These are phyloP conservation scores for Xiphorhynchus elegans DNA, from an alignment of 2,113 vertebrate genomes.

Conservation along the genomic window DNA sequence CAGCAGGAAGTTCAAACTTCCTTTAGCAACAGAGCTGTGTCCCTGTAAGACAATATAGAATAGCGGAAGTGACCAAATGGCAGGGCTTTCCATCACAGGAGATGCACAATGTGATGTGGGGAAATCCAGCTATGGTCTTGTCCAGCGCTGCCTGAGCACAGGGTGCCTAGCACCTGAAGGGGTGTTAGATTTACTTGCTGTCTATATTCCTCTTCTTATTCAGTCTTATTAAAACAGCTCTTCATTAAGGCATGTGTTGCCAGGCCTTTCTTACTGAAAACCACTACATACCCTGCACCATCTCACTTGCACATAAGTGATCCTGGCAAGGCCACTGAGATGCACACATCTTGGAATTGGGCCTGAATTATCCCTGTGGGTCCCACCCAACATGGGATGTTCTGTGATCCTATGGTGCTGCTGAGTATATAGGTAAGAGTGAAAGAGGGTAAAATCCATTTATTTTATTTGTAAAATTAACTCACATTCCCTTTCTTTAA, in stretches of 20 bases:
- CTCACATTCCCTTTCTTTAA: not conserved
- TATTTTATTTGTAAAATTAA: not conserved
- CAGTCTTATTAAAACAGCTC: not conserved
- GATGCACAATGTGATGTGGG: fast-evolving
- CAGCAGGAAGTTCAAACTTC: not conserved
- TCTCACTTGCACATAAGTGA: not conserved
- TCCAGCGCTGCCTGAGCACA: fast-evolving
- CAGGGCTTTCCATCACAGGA: not conserved
- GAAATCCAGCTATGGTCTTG: not conserved
- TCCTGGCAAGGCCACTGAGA: not conserved
- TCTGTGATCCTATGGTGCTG: not conserved
- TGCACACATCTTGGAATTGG: not conserved
- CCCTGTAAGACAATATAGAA: not conserved
- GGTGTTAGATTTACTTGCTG: not conserved
- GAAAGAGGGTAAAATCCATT: not conserved
- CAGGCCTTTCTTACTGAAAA: not conserved
- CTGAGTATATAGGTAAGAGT: not conserved
- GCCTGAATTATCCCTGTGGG: not conserved
- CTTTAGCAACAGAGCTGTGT: not conserved
- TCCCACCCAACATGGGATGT: not conserved
- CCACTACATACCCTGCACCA: not conserved
- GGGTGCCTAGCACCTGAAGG: not conserved
- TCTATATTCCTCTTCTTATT: not conserved
- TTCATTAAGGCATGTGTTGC: not conserved
- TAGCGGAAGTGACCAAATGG: not conserved